Evolutionary conservation across 1,140 invertebrate species (phyloP), one percentile per base, ranked within the genome.

Genomic region (Zophobas atratus): DNA sequence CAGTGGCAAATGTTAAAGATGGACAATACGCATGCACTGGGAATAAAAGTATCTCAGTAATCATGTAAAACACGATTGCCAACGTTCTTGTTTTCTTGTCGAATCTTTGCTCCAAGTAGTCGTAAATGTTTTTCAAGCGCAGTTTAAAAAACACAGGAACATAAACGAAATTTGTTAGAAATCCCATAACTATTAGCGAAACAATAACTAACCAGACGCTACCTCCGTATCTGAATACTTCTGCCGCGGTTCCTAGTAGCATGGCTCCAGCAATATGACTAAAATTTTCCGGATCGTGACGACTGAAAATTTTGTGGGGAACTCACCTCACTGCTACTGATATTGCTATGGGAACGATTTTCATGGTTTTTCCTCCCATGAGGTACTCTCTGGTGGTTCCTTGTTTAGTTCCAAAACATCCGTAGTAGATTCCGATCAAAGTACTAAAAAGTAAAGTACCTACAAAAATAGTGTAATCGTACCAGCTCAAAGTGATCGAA

Each of bases 241-340:
- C 95, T 0, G 93, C 91, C 0, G 95, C 94, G 35, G 93, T 90
- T 1, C 93, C 94, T 0, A 96, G 87, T 1, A 96, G 82, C 0
- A 93, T 93, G 35, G 95, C 92, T 53, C 93, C 93, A 33, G 94
- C 95, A 82, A 95, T 88, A 82, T 94, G 93, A 83, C 93, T 94
- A 82, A 84, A 87, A 56, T 46, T 57, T 20, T 38, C n/a, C 8
- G 3, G 0, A 46, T 33, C 0, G 43, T 35, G 35, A 46, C 43
- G 20, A 20, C 20, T 20, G 20, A 20, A 20, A 20, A 20, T 20
- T 20, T 20, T 20, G 20, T 20, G 20, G 20, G 20, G 20, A 20
- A 5, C 46, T 82, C 80, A 87, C 86, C 86, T 89, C 46, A 91
- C 90, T 72, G 90, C 86, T 34, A 92, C 78, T 0, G 90, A 91